These are phyloP conservation scores for Cladorhizidae sp. DNA, from an alignment of 37 sponge, comb jelly and placozoan genomes.

Conservation along the genomic window DNA sequence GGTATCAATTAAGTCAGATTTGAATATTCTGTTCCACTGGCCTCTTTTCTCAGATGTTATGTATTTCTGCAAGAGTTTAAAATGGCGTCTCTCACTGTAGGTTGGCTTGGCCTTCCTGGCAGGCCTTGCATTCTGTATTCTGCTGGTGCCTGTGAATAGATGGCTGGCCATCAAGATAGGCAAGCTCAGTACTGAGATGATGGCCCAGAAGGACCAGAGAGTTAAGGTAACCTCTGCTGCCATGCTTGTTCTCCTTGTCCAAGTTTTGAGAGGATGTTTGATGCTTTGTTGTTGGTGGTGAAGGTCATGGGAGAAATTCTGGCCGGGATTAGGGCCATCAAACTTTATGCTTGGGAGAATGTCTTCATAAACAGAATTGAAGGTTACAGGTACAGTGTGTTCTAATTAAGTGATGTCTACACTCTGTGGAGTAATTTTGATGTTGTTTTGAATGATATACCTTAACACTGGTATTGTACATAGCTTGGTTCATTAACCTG, in stretches of 20 bases:
- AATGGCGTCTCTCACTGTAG: conserved; percentile 33
- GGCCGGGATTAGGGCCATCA: conserved; percentile 89
- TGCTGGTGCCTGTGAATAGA: conserved; percentile 91
- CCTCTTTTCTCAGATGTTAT: no score
- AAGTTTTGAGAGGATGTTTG: not conserved
- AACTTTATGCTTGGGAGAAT: conserved; percentile 95
- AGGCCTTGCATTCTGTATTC: conserved; percentile 83
- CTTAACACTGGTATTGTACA: no score
- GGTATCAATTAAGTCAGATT: no score
- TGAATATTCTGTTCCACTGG: no score
- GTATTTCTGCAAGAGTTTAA: no score
- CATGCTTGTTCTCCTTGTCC: no score
- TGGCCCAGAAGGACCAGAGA: conserved; percentile 91
- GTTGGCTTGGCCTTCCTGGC: conserved; percentile 93
- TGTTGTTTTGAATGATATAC: no score
- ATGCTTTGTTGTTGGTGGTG: not conserved
- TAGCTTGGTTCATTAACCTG: no score
- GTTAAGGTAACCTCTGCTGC: conserved; percentile 70
- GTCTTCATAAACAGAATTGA: conserved; percentile 69
- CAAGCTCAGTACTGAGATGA: conserved; percentile 80
- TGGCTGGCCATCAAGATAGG: conserved; percentile 94
- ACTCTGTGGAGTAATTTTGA: no score
- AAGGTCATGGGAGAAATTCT: conserved; percentile 90
- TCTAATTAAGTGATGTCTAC: no score
- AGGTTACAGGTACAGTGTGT: no score